A percentile compares a stretch with the other conserved stretches of the same genome.
These are phyloP conservation scores for Acrocephalus scirpaceus DNA, from an alignment of 2,797 vertebrate species.

Conservation along the genomic window DNA sequence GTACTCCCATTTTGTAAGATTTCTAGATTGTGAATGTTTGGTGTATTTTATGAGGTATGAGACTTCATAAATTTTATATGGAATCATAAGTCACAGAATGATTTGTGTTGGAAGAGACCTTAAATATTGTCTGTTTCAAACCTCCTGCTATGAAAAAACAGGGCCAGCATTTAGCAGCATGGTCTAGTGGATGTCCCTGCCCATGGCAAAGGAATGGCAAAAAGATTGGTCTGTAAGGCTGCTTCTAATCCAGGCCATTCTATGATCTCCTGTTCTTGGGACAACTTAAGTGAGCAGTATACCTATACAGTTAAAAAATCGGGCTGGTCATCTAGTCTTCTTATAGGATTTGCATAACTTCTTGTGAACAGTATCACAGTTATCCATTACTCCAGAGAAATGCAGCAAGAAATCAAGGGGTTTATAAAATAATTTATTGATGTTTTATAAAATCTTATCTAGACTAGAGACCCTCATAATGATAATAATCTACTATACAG, in stretches of 20 bases:
- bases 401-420: accelerated
- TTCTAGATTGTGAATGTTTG: neutral
- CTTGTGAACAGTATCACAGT: neutral
- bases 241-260: neutral
- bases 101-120: neutral
- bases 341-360: neutral
- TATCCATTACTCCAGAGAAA: neutral
- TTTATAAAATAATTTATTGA: neutral
- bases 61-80: neutral
- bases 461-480: neutral
- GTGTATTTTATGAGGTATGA: neutral
- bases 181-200: neutral
- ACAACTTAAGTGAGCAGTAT: neutral
- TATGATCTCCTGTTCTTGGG: neutral
- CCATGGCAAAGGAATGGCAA: neutral
- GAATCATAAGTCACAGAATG: neutral
- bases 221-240: neutral
- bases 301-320: neutral
- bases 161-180: accelerated
- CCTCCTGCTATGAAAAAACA: neutral
- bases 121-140: neutral
- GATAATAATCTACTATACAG: neutral
- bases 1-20: neutral
- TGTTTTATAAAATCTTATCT: neutral
- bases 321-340: neutral